A percentile compares a stretch with the other conserved stretches of the same genome.
Conservation (phyloP, 2,888 invertebrate species). For the Steinernema scapterisci region DNA sequence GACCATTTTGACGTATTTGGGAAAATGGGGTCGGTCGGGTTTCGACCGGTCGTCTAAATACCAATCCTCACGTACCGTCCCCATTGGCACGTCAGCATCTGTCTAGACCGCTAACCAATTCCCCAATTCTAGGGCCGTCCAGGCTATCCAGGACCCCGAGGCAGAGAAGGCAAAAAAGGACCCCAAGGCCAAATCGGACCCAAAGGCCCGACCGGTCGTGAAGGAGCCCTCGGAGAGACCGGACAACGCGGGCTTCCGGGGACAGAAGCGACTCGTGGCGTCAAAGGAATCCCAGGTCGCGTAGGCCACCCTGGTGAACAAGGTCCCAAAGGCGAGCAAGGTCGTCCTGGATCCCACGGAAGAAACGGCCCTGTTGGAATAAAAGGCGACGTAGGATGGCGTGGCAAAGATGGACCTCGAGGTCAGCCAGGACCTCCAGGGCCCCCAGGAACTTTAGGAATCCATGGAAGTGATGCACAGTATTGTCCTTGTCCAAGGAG, state of each 20-base stretch:
- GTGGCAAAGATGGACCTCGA: constrained; percentile 3
- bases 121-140: not conserved
- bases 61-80: too few species aligned
- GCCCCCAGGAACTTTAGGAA: not conserved
- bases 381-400: constrained; percentile 27
- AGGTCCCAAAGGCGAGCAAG: not conserved
- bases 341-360: not conserved
- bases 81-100: not conserved
- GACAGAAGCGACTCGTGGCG: not conserved
- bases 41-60: too few species aligned
- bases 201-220: not conserved
- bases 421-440: not conserved
- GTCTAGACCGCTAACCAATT: not conserved
- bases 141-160: not conserved
- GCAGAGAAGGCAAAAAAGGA: constrained; percentile 6
- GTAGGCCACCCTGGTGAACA: not conserved
- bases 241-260: not conserved
- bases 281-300: not conserved
- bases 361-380: not conserved
- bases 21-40: too few species aligned
- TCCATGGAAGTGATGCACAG: not conserved
- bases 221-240: not conserved
- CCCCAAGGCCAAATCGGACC: not conserved
- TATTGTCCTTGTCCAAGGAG: constrained; percentile 9
- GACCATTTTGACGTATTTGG: too few species aligned